Base-by-base conservation (phyloP, 1,140 invertebrate species). In the Holotrichia oblita region DNA sequence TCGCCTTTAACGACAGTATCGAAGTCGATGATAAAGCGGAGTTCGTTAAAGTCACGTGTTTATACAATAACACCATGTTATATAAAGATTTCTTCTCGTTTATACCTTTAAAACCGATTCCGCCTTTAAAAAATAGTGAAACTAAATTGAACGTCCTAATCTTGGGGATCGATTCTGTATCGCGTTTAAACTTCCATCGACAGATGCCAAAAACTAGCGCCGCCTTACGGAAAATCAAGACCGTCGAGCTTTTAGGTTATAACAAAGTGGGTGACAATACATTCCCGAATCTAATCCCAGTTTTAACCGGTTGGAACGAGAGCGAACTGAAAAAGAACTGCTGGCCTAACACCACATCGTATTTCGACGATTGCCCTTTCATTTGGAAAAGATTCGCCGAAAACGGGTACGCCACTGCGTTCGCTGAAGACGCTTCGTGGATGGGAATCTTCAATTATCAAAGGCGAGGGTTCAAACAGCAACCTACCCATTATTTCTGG, bases 211-310 rank as follows among this genome's bases (percentile, higher is more conserved):
- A 90, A 82, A 94, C 0, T 85, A 91, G 0, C 81, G 87, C 0
- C 91, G 90, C 81, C 87, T 96, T 80, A 12, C 88, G 89, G 77
- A 85, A 90, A 10, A 86, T 94, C 6, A 88, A 87, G 0, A 91
- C 92, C 9, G 89, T 94, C 8, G 93, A 94, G 85, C 88, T 96
- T 80, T 83, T 92, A 73, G 95, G 95, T 14, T 96, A 94, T 85
- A 95, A 94, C 81, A 96, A 96, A 89, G 91, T 95, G 4, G 95
- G 90, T 0, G 94, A 95, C 82, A 96, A 96, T 83, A 96, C 95
- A 0, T 96, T 93, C 84, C 94, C 94, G 0, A 97, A 97, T 85
- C 81, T 96, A 40, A 89, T 95, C 0, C 91, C 94, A 0, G 87
- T 94, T 8, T 84, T 96, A 0, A 92, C 91, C 1, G 95, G 95